These are phyloP conservation scores for Dyspetes luteomarginatus DNA, from an alignment of 2,888 invertebrate genomes.

Conservation along the genomic window DNA sequence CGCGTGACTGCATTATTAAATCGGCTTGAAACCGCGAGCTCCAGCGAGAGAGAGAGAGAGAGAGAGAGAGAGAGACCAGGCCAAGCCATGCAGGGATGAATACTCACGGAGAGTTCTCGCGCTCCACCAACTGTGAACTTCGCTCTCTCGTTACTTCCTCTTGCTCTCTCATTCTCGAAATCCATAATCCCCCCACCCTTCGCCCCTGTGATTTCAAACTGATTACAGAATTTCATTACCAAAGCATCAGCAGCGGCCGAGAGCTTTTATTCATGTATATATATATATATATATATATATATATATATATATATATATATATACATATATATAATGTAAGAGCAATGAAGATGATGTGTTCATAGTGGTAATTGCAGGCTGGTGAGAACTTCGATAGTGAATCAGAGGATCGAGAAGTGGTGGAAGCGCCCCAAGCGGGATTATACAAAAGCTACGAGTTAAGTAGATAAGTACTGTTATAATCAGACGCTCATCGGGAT, in stretches of 20 bases:
- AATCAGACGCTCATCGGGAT: background rate
- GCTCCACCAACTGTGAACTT: slow-evolving; percentile 36
- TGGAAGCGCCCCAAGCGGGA: background rate
- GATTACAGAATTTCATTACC: slow-evolving; percentile 64
- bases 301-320: slow-evolving; percentile 5
- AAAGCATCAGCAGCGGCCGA: slow-evolving; percentile 40
- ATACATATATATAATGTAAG: slow-evolving; percentile 10
- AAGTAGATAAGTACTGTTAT: slow-evolving; percentile 45
- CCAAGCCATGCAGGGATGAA: slow-evolving; percentile 7
- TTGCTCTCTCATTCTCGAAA: slow-evolving; percentile 27
- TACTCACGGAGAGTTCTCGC: slow-evolving; percentile 22
- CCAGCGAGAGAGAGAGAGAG: slow-evolving; percentile 28
- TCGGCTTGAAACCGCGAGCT: slow-evolving; percentile 57
- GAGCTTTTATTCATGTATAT: slow-evolving; percentile 30
- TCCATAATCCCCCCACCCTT: slow-evolving; percentile 61
- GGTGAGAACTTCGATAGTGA: slow-evolving; percentile 48
- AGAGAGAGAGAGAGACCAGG: slow-evolving; percentile 3
- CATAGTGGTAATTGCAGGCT: slow-evolving; percentile 53
- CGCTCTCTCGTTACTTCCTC: background rate
- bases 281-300: background rate
- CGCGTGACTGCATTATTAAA: slow-evolving; percentile 66
- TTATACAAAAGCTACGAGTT: slow-evolving; percentile 22
- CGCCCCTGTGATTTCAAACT: slow-evolving; percentile 63
- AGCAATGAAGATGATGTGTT: slow-evolving; percentile 51
- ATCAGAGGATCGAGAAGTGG: slow-evolving; percentile 17